Base-by-base conservation (phyloP, 2,113 vertebrate species). In the Ondatra zibethicus region DNA sequence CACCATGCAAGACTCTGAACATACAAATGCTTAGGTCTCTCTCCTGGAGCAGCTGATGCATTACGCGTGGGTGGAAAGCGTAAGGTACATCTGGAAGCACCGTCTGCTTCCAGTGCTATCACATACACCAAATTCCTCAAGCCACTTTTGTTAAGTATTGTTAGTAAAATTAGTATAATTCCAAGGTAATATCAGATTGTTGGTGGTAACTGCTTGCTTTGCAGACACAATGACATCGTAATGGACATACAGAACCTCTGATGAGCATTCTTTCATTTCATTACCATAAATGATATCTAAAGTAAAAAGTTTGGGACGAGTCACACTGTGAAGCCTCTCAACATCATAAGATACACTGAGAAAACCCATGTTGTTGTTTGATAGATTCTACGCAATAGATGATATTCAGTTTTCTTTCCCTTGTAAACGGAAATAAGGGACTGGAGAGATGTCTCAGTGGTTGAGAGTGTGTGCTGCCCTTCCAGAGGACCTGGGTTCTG, bases 381-480 rank as follows among this genome's bases (percentile, higher is more conserved):
- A 55, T 6, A 96, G 55, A 45, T 70, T 61, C 19, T 93, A 21
- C 75, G 1, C 45, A 29, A 36, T 88, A 55, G 68, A 6, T 36
- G 68, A 7, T 72, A 77, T 82, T 68, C n/a, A 52, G 1, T 78
- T 93, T 93, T 94, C 31, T 95, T 94, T 45, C 45, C 91, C 29
- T 84, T 45, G 88, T 63, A 77, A 91, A 89, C 47, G 36, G n/a
- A 87, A 96, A 89, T n/a, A 55, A 45, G 42, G 39, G 17, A 58
- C 27, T 19, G 23, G 61, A 45, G 82, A 45, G 39, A 45, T 17
- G n/a, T 17, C 14, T 65, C 39, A 31, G 61, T 42, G 58, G 81
- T 65, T 31, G 3, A 45, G 61, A 33, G 19, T 65, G 7, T 85
- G 39, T 65, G 19, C 23, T 82, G 36, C 10, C 39, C 23, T 61